Evolutionary conservation across 2,888 invertebrate species (phyloP).

Genomic region (Ectropis crepuscularia): DNA sequence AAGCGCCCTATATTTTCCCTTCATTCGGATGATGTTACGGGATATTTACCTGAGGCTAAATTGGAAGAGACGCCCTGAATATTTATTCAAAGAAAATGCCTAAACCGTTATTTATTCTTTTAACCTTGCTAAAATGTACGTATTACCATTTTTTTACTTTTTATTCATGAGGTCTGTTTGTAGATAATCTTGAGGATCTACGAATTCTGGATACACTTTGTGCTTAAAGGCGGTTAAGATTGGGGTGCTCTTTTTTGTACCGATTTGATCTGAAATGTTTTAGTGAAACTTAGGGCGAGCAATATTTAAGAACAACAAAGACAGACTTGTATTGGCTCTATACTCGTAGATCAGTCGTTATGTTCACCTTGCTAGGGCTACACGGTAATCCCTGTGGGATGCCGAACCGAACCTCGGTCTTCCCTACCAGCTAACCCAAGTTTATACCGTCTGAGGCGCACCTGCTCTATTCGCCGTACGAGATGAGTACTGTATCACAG

Average conservation of each 20-base stretch:
- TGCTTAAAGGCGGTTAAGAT: not conserved
- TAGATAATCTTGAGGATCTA: not conserved
- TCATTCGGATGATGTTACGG: conserved; percentile 25
- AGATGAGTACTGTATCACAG: no score
- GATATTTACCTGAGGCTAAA: conserved; percentile 23
- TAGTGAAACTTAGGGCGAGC: no score
- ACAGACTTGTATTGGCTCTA: no score
- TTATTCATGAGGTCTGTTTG: conserved; percentile 12
- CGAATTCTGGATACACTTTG: not conserved
- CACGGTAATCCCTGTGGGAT: no score
- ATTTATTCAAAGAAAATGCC: conserved; percentile 24
- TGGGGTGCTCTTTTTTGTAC: not conserved
- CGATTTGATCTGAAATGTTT: not conserved
- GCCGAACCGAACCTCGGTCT: no score
- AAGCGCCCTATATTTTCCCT: conserved; percentile 25
- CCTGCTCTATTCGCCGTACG: no score
- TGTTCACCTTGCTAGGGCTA: no score
- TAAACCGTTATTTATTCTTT: conserved; percentile 22
- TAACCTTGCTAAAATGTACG: conserved; percentile 5
- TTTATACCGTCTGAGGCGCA: no score
- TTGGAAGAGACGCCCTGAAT: conserved; percentile 24
- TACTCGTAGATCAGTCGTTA: no score
- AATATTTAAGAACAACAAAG: no score
- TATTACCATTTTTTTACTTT: not conserved
- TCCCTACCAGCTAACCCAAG: no score